Conservation (phyloP, 2,113 vertebrate species). For the Chaetura pelagica region DNA sequence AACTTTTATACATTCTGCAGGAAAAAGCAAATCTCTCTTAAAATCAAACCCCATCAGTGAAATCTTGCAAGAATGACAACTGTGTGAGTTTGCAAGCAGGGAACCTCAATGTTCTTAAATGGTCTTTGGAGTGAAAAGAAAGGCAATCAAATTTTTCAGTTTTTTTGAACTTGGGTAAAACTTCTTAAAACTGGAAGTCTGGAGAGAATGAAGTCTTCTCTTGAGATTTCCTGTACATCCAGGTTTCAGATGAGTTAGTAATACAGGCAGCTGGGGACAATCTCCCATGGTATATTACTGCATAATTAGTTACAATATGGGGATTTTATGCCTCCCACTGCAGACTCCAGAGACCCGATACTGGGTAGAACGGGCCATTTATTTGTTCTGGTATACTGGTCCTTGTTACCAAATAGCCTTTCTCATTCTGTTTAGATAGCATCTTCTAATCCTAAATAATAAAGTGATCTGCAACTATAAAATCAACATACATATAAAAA, state of each 20-base stretch:
- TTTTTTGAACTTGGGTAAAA: slow-evolving; percentile 22
- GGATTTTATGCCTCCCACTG: slow-evolving; percentile 59
- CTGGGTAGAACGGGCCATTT: slow-evolving; percentile 12
- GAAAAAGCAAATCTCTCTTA: neutral
- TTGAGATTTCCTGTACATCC: slow-evolving; percentile 49
- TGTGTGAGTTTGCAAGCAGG: neutral
- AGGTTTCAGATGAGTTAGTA: slow-evolving; percentile 60
- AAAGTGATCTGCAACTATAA: neutral
- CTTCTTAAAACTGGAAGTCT: slow-evolving; percentile 22
- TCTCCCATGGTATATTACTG: slow-evolving; percentile 50
- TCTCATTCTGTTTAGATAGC: neutral
- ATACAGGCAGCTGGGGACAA: slow-evolving; percentile 45
- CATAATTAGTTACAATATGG: slow-evolving; percentile 62
- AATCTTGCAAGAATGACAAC: neutral
- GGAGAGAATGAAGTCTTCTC: slow-evolving; percentile 17
- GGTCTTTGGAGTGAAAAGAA: neutral
- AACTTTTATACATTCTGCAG: neutral
- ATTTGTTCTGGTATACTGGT: slow-evolving; percentile 47
- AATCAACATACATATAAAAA: neutral
- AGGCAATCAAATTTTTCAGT: neutral
- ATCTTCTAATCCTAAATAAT: neutral
- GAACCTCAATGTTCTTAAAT: neutral
- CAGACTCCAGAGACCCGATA: slow-evolving; percentile 51
- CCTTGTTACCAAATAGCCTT: neutral
- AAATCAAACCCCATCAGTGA: neutral